A percentile compares a stretch with the other conserved stretches of the same genome.
These are phyloP conservation scores for rat (Rattus norvegicus) DNA, from an alignment of 2,113 vertebrate species.

Conservation along the genomic window GRCr8 NC_086019.1:54630501-54631000, in stretches of 20 bases:
- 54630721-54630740: neutral
- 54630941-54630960: accelerated
- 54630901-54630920: no score
- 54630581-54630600: accelerated
- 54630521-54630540: neutral
- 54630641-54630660: accelerated
- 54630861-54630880: no score
- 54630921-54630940: accelerated
- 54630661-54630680: accelerated
- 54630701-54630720: no score
- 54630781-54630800: no score
- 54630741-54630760: neutral
- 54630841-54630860: no score
- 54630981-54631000: neutral
- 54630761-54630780: neutral
- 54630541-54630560: neutral
- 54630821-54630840: no score
- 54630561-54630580: no score
- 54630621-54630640: accelerated
- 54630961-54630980: accelerated
- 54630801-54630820: no score
- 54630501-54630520: neutral
- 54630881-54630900: no score
- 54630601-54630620: accelerated
- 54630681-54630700: neutral